Base-by-base conservation (phyloP, 2,113 vertebrate genomes). In the Apeltes quadracus region DNA sequence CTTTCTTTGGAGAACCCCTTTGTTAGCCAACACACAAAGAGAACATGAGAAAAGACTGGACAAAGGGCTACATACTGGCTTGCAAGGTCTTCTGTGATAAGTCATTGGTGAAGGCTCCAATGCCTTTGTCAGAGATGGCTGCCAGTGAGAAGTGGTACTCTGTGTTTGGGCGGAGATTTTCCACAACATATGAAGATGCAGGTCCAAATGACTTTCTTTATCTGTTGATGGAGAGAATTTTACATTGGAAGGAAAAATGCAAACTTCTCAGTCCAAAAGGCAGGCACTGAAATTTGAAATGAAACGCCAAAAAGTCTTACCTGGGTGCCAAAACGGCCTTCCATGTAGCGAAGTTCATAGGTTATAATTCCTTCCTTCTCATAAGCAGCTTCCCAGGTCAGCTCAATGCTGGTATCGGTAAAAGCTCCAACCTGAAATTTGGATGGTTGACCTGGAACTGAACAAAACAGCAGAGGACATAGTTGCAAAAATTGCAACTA, bases 381-480 rank as follows among this genome's bases (percentile, higher is more conserved):
- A 29, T 91, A 90, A 6, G 97, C 96, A 0, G 96, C 93, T 55
- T 96, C 97, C 98, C 98, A 99, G 0, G 95, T 96, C 41, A 99
- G 91, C 62, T 95, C 77, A 5, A 99, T 95, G 84, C 95, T 97
- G 0, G 95, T 98, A 88, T 98, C 97, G 0, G 95, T 96, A 84
- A 96, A 96, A 69, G 96, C 95, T 53, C 97, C 96, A 0, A 95
- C 94, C 88, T 95, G 94, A 87, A 99, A 96, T 88, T 96, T 99
- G 93, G 95, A 96, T 2, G 98, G 97, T 88, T 99, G 97, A 77
- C 96, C 96, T 0, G 98, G 98, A 82, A 99, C 98, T 99, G 84
- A 50, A 74, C 69, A 72, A 73, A 22, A 83, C 23, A 63, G 22
- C 59, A 63, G n/a, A 79, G 36, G 5, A 39, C 34, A 66, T 44